Base-by-base conservation (phyloP, 2,797 vertebrate species). In the Parauchenoglanis punctatus region DNA sequence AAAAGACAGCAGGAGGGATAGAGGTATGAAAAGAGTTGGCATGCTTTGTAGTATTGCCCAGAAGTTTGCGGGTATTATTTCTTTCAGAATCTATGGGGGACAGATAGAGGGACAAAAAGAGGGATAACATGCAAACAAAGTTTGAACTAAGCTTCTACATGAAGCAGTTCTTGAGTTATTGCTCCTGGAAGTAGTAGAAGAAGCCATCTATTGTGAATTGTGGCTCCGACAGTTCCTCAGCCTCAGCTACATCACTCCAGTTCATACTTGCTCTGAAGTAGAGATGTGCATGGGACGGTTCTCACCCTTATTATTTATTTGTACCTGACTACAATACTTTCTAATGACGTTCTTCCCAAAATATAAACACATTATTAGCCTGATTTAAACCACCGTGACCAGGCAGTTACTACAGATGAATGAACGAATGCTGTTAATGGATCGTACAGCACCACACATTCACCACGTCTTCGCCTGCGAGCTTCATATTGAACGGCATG, bases 331-430 rank as follows among this genome's bases (percentile, higher is more conserved):
- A 67, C 2, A 18, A n/a, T n/a, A 11, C 10, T n/a, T 63, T 31
- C n/a, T 13, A 67, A 31, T 7, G 63, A 28, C 10, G n/a, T 28
- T 10, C 44, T 68, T 40, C 67, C 68, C 20, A 72, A 44, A 72
- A 3, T 70, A 40, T 20, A 40, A 31, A 18, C 17, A 70, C 17
- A 31, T 15, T 31, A 68, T 68, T 18, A 35, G 7, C 6, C 17
- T 20, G 3, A 40, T 70, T 40, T 70, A 17, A 7, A 18, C 31
- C 67, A 40, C 15, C 17, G 8, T 40, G 17, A 52, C 7, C 46
- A 76, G 73, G 25, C 73, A 76, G 73, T 3, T 76, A 52, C 73
- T 52, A 76, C 46, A 76, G 73, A 76, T 17, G 46, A 76, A 49
- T 46, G 70, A 25, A 46, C 2, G 44, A 13, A 44, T 5, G 3